Evolutionary conservation across 2,797 vertebrate species (phyloP).

Genomic region (Phyllotis vaccarum): DNA sequence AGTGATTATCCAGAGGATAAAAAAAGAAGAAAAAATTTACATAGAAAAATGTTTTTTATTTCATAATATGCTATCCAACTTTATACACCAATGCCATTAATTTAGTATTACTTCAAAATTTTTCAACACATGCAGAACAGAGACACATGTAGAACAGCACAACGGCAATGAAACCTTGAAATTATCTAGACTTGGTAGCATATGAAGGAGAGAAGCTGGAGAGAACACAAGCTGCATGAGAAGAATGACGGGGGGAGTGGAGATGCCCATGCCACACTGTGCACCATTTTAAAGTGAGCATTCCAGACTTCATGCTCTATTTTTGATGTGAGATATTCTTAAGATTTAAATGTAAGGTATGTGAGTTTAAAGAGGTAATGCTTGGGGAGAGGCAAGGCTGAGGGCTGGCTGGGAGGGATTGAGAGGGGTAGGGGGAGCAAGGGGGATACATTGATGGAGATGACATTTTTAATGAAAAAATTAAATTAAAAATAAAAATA

Average conservation of each 20-base stretch:
- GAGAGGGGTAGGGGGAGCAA: too few relatives aligned
- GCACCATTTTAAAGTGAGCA: neutral
- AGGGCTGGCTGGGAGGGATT: too few relatives aligned
- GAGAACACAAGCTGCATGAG: neutral
- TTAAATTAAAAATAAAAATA: too few relatives aligned
- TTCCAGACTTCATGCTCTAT: neutral
- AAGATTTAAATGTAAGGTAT: neutral
- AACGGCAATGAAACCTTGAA: neutral
- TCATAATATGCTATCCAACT: neutral
- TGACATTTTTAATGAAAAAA: too few relatives aligned
- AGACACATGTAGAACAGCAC: neutral
- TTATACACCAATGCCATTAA: neutral
- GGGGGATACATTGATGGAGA: too few relatives aligned
- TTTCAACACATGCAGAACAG: neutral
- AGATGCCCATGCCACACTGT: neutral
- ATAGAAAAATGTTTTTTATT: neutral
- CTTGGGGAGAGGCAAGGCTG: too few relatives aligned
- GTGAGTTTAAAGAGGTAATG: neutral
- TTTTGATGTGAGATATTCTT: neutral
- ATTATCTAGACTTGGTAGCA: neutral
- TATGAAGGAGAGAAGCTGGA: slow-evolving; percentile 10
- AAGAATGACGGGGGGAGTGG: neutral
- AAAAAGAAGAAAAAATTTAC: neutral
- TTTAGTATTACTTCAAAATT: neutral
- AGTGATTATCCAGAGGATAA: neutral